Base-by-base conservation (phyloP, 2,113 vertebrate genomes). In the Microcebus jonahi region DNA sequence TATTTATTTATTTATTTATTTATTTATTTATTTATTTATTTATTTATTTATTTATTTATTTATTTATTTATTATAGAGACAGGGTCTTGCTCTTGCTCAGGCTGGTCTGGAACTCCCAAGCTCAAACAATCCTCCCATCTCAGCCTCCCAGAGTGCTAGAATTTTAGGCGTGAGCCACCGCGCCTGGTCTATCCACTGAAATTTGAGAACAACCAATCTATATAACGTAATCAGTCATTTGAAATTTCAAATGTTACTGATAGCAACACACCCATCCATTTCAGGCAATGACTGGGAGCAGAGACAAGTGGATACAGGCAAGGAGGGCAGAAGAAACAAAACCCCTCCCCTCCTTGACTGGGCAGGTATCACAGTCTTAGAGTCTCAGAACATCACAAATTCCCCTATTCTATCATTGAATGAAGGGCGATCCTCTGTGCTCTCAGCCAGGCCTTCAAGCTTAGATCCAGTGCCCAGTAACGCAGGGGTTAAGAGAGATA, bases 361-460 rank as follows among this genome's bases (percentile, higher is more conserved):
- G 6, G 31, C 65, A n/a, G 6, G 5, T 23, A 27, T 36, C 59
- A 39, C 45, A 45, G 3, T 39, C 81, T 83, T 57, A 45, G 34
- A 45, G 4, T 39, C 81, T 75, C 42, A 34, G 34, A n/a, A 68
- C 34, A 13, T 21, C 34, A 21, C 42, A 25, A 29, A 15, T 14
- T 25, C 27, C 45, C 13, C 21, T 86, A 0, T 6, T 61, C 20
- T 34, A 27, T 23, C 25, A 25, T 0, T 1, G 3, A 53, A 23
- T 48, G n/a, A 36, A 70, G 23, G 17, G 15, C 1, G 12, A 27
- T 8, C 36, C 39, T 88, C 61, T 75, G 53, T 1, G 4, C 59
- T 39, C 36, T 39, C 21, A 7, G 53, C 45, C 77, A 59, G 50
- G 18, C 25, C 57, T 59, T 68, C 25, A 59, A 42, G 75, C 82